A percentile compares a stretch with the other conserved stretches of the same genome.
Evolutionary conservation across 2,113 vertebrate species (phyloP).

Genomic region (Gorsachius goisagi): DNA sequence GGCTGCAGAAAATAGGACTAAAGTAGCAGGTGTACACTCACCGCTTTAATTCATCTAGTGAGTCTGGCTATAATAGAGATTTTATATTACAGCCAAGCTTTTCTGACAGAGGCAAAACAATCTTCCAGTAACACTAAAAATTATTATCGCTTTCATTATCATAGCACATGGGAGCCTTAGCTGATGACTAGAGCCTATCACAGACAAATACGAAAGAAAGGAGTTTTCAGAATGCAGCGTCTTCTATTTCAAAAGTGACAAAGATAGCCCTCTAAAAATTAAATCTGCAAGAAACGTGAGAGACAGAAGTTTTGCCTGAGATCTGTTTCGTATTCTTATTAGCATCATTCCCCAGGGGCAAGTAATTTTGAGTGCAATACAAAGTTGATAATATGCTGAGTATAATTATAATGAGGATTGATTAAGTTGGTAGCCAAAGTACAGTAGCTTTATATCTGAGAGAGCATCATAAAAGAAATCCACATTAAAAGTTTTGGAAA

Average conservation of each 20-base stretch:
- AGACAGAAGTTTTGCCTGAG: conserved; percentile 40
- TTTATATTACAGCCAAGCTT: neutral
- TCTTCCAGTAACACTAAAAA: conserved; percentile 1
- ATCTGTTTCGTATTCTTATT: conserved; percentile 43
- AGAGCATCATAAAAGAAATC: conserved; percentile 50
- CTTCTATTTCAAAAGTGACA: conserved; percentile 31
- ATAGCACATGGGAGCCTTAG: neutral
- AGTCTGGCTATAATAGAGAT: neutral
- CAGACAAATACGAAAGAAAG: neutral
- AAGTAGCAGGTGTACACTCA: neutral
- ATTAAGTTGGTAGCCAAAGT: conserved; percentile 60
- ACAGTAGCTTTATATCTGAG: conserved; percentile 46
- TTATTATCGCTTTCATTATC: conserved; percentile 25
- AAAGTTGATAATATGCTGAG: conserved; percentile 51
- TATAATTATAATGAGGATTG: conserved; percentile 61
- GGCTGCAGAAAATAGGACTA: neutral
- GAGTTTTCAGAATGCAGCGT: neutral
- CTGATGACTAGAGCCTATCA: neutral
- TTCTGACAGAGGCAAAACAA: conserved; percentile 21
- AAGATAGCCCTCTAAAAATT: conserved; percentile 11
- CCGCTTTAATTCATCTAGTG: neutral
- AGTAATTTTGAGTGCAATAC: conserved; percentile 54
- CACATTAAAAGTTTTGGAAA: conserved; percentile 35
- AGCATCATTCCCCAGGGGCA: conserved; percentile 18
- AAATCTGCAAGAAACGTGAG: conserved; percentile 13